Evolutionary conservation across 2,888 invertebrate genomes (phyloP).

Genomic region (Sminthurinus aureus): DNA sequence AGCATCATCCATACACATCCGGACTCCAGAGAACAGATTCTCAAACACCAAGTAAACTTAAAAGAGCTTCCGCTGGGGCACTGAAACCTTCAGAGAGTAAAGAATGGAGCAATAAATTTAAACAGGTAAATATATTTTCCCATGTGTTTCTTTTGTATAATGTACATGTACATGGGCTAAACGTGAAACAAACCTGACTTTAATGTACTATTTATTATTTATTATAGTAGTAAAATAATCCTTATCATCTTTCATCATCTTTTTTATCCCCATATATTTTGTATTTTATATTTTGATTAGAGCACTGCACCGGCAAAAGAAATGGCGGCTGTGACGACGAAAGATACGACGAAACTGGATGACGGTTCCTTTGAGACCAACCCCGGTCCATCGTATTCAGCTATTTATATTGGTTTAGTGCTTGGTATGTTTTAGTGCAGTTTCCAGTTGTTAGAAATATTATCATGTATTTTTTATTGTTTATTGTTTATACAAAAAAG

Average conservation of each 20-base stretch:
- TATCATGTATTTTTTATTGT: neutral
- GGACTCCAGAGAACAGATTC: neutral
- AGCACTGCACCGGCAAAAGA: conserved; percentile 20
- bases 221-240: no score
- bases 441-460: neutral
- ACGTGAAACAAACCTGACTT: no score
- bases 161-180: no score
- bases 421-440: conserved; percentile 46
- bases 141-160: no score
- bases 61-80: neutral
- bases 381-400: conserved; percentile 52
- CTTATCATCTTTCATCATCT: no score
- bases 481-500: no score
- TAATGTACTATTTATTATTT: no score
- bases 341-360: conserved; percentile 30
- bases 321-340: no score
- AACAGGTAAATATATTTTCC: conserved; percentile 21
- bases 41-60: conserved; percentile 27
- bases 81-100: conserved; percentile 26
- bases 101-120: conserved; percentile 26
- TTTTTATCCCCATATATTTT: no score
- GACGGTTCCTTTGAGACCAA: conserved; percentile 48
- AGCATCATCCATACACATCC: conserved; percentile 35
- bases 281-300: neutral
- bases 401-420: conserved; percentile 58